Percentiles rank a stretch among this genome's conserved stretches.
phyloP scores from a whole-genome alignment of 1,140 invertebrate species.

The Drosophila bocki region DNA sequence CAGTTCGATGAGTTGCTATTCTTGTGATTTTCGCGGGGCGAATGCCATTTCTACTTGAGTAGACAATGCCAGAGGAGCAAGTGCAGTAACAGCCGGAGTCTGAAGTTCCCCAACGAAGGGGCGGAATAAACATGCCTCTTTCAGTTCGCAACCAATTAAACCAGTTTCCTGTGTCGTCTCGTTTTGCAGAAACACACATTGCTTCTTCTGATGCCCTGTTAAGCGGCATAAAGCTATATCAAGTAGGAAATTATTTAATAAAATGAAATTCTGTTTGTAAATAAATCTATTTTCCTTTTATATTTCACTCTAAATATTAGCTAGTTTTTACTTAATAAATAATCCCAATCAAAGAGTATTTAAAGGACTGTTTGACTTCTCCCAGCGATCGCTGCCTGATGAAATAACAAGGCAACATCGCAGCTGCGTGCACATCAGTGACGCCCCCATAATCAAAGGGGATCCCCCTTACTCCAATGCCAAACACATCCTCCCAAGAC shows the following conservation, averaged over 20 bases:
- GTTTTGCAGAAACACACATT: conserved; percentile 34
- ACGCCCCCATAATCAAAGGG: conserved; percentile 72
- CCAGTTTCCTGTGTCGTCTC: conserved; percentile 67
- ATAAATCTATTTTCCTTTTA: neutral
- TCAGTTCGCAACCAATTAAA: conserved; percentile 73
- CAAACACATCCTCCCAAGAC: conserved; percentile 18
- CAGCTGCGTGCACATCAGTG: conserved; percentile 43
- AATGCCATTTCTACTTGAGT: conserved; percentile 23
- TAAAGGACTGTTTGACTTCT: conserved; percentile 1
- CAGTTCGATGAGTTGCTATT: conserved; percentile 72
- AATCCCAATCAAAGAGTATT: neutral
- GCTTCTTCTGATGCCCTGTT: neutral
- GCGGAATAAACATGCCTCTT: conserved; percentile 24
- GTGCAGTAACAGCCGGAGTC: conserved; percentile 29
- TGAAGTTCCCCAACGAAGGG: neutral
- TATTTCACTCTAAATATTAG: neutral
- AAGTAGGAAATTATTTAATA: neutral
- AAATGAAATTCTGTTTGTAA: neutral
- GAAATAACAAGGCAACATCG: conserved; percentile 60
- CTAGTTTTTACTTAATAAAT: neutral
- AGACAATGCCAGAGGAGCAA: conserved; percentile 45
- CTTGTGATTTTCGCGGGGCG: too few species aligned
- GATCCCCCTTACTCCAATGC: conserved; percentile 2
- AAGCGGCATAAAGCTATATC: neutral
- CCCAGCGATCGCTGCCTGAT: conserved; percentile 58